Conservation (phyloP, 2,797 vertebrate genomes). For the Notolabrus celidotus region DNA sequence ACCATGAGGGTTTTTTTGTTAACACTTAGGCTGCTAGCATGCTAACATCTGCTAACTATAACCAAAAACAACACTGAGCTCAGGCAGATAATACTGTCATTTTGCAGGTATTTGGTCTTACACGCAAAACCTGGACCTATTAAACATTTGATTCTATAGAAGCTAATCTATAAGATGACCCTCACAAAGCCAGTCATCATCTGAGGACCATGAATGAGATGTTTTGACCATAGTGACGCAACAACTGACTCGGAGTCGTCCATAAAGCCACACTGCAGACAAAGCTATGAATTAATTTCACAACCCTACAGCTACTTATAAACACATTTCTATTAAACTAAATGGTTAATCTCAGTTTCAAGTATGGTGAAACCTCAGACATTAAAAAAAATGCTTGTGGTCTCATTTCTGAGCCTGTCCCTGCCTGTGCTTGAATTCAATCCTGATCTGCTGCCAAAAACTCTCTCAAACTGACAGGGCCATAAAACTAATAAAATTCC, state of each 20-base stretch:
- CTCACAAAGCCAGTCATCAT: constrained; percentile 1
- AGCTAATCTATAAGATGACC: too few relatives aligned
- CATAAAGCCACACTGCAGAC: neutral
- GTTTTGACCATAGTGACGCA: neutral
- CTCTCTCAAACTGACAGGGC: neutral
- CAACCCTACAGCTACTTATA: neutral
- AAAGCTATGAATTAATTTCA: neutral
- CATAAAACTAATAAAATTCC: neutral
- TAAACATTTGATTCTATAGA: neutral
- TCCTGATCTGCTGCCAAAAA: constrained; percentile 9
- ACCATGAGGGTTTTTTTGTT: too few relatives aligned
- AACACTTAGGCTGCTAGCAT: too few relatives aligned
- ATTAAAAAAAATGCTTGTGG: neutral
- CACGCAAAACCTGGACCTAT: neutral
- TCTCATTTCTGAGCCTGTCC: constrained; percentile 4
- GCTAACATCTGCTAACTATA: neutral
- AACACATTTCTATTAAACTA: neutral
- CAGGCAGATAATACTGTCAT: too few relatives aligned
- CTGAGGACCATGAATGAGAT: neutral
- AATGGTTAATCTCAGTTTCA: neutral
- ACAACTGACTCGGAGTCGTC: accelerated
- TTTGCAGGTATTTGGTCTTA: neutral
- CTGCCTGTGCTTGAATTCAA: neutral
- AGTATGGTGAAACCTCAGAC: neutral
- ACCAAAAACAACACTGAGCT: too few relatives aligned